Conservation (phyloP, 2,797 vertebrate genomes). For the Labroides dimidiatus region DNA sequence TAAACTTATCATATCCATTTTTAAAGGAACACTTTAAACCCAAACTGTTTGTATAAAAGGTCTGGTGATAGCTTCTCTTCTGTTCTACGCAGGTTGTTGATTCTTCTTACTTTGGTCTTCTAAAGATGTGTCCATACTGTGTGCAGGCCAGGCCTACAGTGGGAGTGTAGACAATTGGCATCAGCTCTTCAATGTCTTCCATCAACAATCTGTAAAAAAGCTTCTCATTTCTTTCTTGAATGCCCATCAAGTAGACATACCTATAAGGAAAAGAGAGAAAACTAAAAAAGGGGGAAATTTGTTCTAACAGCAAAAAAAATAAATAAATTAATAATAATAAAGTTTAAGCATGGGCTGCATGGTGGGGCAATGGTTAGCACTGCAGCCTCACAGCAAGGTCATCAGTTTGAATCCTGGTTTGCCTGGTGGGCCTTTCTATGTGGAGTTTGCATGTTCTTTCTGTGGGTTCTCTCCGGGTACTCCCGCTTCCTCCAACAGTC, state of each 20-base stretch:
- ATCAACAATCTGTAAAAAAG: conserved; percentile 95
- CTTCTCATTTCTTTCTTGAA: conserved; percentile 96
- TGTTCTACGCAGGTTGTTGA: neutral
- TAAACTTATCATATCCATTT: no score
- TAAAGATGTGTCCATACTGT: conserved; percentile 97
- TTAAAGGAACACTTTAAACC: no score
- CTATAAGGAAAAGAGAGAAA: conserved; percentile 70
- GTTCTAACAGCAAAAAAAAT: neutral
- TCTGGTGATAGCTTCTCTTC: neutral
- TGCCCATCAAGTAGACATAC: conserved; percentile 97
- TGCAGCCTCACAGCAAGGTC: no score
- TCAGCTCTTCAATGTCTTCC: conserved; percentile 93
- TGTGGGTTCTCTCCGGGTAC: no score
- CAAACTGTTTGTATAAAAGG: no score
- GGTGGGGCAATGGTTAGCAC: no score
- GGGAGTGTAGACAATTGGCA: conserved; percentile 99
- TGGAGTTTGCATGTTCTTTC: no score
- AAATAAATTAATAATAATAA: no score
- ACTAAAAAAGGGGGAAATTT: neutral
- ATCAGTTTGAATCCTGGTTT: no score
- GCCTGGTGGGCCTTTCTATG: no score
- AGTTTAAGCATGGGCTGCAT: no score
- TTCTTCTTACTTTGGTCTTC: conserved; percentile 93
- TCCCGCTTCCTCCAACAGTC: no score
- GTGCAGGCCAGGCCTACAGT: conserved; percentile 97